Conservation (phyloP, 1,140 invertebrate species). For the Trachymyrmex septentrionalis region DNA sequence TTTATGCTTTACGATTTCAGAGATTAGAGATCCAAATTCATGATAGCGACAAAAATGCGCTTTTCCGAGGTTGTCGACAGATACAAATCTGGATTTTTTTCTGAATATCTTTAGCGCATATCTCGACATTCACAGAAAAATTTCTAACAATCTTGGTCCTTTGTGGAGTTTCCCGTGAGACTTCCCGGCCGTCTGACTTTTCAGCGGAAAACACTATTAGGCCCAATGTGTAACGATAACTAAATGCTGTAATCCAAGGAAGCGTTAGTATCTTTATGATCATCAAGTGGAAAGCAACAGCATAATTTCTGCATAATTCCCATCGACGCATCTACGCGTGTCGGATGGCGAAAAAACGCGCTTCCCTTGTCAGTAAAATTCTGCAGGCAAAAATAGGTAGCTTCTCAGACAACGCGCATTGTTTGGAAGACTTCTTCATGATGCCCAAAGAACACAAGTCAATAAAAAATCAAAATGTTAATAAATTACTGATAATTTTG, state of each 20-base stretch:
- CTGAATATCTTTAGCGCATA: neutral
- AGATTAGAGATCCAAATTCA: too few species aligned
- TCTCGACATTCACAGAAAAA: neutral
- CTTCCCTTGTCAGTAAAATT: neutral
- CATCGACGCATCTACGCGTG: neutral
- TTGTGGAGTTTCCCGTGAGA: slow-evolving; percentile 5
- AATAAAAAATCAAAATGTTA: too few species aligned
- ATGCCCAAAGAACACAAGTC: too few species aligned
- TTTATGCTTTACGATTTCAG: too few species aligned
- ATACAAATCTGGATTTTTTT: neutral
- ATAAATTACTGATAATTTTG: too few species aligned
- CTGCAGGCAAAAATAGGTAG: neutral
- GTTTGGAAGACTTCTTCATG: too few species aligned
- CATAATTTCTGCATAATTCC: slow-evolving; percentile 2
- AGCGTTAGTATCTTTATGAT: neutral
- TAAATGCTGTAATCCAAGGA: neutral
- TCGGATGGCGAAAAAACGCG: neutral
- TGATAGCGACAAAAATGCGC: too few species aligned
- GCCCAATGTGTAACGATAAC: neutral
- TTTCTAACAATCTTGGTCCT: neutral
- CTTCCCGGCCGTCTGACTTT: neutral
- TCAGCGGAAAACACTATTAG: slow-evolving; percentile 24
- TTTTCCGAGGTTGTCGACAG: too few species aligned
- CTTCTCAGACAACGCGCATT: neutral
- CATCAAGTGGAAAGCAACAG: neutral